phyloP scores from a whole-genome alignment of 2,113 vertebrate genomes.

The Proterorhinus semilunaris region DNA sequence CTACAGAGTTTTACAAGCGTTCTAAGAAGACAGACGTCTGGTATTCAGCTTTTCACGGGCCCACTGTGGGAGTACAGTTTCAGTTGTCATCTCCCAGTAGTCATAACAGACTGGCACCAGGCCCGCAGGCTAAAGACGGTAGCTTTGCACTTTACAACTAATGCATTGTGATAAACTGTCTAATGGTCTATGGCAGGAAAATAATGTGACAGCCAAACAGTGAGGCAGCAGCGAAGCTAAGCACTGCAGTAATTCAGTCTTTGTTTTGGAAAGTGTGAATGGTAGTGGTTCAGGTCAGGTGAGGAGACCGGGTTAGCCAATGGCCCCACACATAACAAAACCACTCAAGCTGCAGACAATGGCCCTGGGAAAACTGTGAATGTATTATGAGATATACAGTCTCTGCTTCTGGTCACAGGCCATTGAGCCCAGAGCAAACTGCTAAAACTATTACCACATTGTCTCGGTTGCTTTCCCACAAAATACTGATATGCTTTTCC shows the following conservation, averaged over 20 bases:
- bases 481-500: not conserved
- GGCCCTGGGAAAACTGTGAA: slow-evolving; percentile 48
- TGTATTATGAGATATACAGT: slow-evolving; percentile 43
- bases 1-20: slow-evolving; percentile 46
- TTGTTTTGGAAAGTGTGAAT: slow-evolving; percentile 12
- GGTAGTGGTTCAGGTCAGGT: slow-evolving; percentile 41
- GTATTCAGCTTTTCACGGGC: slow-evolving; percentile 51
- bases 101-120: slow-evolving; percentile 31
- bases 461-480: slow-evolving; percentile 46
- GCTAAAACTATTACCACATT: slow-evolving; percentile 69
- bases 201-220: slow-evolving; percentile 27
- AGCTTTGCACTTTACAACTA: slow-evolving; percentile 34
- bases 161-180: slow-evolving; percentile 30
- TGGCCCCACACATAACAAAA: slow-evolving; percentile 34
- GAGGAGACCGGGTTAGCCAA: slow-evolving; percentile 26
- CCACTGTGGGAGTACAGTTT: slow-evolving; percentile 37
- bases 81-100: slow-evolving; percentile 29
- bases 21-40: slow-evolving; percentile 56
- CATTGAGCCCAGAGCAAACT: slow-evolving; percentile 59
- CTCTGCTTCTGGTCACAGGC: slow-evolving; percentile 54
- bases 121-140: slow-evolving; percentile 21
- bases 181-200: slow-evolving; percentile 31
- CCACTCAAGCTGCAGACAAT: slow-evolving; percentile 44
- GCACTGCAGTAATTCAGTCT: slow-evolving; percentile 24
- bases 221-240: slow-evolving; percentile 13